Percentiles rank a stretch among this genome's conserved stretches.
Evolutionary conservation across 2,113 vertebrate genomes (phyloP).

Genomic region (Plestiodon gilberti): DNA sequence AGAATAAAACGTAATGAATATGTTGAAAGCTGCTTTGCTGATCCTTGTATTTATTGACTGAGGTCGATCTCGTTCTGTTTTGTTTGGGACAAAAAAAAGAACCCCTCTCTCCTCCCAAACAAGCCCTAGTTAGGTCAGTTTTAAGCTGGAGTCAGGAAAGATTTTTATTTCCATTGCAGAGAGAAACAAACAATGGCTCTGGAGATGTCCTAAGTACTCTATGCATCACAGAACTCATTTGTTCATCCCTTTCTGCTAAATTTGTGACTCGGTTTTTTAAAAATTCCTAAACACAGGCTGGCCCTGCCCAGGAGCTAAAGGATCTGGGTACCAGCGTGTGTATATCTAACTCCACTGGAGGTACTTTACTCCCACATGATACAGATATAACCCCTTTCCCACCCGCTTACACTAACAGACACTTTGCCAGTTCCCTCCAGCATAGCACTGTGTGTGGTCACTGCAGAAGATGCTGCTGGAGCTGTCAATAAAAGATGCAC

Average conservation of each 20-base stretch:
- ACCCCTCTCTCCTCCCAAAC: background rate
- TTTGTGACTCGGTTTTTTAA: background rate
- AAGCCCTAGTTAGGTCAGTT: background rate
- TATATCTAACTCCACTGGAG: background rate
- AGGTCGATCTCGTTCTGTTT: background rate
- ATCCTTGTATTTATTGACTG: background rate
- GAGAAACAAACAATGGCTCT: background rate
- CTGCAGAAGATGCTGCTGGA: slow-evolving; percentile 35
- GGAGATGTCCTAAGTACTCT: background rate
- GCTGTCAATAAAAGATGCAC: slow-evolving; percentile 67
- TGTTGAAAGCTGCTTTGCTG: background rate
- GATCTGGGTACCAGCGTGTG: background rate
- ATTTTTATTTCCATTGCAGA: background rate
- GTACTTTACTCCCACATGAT: background rate
- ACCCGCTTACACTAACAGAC: background rate
- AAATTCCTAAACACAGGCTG: background rate
- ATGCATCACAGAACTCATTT: background rate
- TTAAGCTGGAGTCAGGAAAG: background rate
- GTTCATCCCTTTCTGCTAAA: background rate
- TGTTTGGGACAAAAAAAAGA: too few relatives aligned
- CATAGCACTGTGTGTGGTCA: background rate
- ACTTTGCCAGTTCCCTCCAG: slow-evolving; percentile 1
- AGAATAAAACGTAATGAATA: too few relatives aligned
- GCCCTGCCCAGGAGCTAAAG: background rate
- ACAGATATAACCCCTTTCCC: background rate